These are phyloP conservation scores for Melangyna quadrimaculata DNA, from an alignment of 2,888 invertebrate species.

Conservation along the genomic window DNA sequence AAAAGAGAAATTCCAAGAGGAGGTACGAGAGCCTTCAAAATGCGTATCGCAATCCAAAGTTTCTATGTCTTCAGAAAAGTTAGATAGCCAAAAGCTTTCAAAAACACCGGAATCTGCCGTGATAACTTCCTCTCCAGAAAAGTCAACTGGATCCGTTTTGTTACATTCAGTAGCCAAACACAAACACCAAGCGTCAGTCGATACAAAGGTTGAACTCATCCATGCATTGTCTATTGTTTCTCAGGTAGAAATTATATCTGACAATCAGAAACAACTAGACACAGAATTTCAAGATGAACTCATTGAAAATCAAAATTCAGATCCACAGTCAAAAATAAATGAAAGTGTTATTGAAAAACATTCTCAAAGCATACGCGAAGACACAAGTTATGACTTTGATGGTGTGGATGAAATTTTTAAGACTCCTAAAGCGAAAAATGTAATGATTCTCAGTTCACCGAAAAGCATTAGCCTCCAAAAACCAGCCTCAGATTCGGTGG, in stretches of 20 bases:
- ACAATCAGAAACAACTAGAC: background rate
- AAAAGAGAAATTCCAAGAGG: slow-evolving; percentile 2
- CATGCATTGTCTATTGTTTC: background rate
- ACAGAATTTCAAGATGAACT: background rate
- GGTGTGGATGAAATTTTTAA: slow-evolving; percentile 75
- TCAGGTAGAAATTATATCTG: background rate
- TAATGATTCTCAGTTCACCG: slow-evolving; percentile 78
- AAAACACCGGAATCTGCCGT: background rate
- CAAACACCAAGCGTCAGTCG: background rate
- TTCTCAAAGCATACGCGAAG: background rate
- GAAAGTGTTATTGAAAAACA: background rate
- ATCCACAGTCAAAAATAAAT: slow-evolving; percentile 1
- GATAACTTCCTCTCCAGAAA: background rate
- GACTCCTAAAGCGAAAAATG: slow-evolving; percentile 77
- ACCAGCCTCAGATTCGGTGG: slow-evolving; percentile 71
- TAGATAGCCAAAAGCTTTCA: background rate
- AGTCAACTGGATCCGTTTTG: background rate
- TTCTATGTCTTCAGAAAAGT: background rate
- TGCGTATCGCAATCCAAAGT: background rate
- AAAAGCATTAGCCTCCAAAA: slow-evolving; percentile 77
- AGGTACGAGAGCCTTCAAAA: background rate
- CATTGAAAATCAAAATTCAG: background rate
- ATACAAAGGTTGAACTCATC: background rate
- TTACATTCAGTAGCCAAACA: background rate
- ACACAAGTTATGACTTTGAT: slow-evolving; percentile 59